Conservation (phyloP, 2,113 vertebrate species). For the Dromaius novaehollandiae region DNA sequence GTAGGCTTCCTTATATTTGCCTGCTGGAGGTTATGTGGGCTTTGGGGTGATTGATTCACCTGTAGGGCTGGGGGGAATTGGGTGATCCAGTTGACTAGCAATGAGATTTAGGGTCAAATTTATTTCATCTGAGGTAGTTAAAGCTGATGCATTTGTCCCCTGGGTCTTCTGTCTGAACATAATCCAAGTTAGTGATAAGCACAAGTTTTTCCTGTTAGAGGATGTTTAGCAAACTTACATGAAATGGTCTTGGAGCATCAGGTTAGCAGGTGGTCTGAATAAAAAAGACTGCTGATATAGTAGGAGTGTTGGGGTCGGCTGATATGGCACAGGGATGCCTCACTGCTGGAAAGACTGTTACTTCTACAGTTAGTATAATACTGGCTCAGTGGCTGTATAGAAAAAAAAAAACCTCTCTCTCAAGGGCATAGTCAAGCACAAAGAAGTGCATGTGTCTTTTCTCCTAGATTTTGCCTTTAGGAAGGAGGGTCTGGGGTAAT, state of each 20-base stretch:
- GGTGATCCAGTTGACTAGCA: slow-evolving; percentile 26
- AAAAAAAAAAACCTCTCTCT: background rate
- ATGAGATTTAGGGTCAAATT: background rate
- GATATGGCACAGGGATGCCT: rapidly evolving
- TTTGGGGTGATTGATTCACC: background rate
- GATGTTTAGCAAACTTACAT: background rate
- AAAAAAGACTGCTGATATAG: rapidly evolving
- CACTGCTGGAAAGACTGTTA: background rate
- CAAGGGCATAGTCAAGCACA: background rate
- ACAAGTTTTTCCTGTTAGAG: background rate
- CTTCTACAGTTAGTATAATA: rapidly evolving
- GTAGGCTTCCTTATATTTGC: background rate
- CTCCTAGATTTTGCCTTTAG: background rate
- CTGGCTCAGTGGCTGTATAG: background rate
- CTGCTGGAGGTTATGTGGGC: background rate
- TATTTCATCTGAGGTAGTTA: background rate
- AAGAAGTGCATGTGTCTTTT: background rate
- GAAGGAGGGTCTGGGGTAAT: background rate
- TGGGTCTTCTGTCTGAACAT: background rate
- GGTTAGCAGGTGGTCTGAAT: background rate
- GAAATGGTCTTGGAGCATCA: background rate
- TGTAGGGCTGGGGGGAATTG: background rate
- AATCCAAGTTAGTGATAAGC: background rate
- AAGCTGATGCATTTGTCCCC: background rate
- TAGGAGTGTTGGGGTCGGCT: background rate